These are phyloP conservation scores for Platycheirus rosarum DNA, from an alignment of 2,888 invertebrate species.

Conservation along the genomic window DNA sequence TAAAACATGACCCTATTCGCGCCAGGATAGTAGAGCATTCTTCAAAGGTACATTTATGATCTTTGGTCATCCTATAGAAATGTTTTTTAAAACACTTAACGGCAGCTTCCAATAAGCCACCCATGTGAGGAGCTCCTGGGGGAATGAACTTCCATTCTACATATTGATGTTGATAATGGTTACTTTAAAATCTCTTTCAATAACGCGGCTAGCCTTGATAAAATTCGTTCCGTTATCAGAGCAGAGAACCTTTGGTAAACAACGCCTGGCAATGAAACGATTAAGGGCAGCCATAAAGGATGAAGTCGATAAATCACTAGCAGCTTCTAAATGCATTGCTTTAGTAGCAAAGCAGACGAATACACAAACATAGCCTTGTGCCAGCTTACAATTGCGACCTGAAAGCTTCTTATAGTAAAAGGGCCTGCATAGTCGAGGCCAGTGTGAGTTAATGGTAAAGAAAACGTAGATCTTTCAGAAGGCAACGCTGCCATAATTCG, in stretches of 20 bases:
- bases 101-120: background rate
- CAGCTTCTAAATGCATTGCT: constrained; percentile 27
- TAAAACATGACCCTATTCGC: constrained; percentile 23
- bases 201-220: constrained; percentile 10
- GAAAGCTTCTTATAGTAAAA: constrained; percentile 10
- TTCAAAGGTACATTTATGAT: constrained; percentile 34
- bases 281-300: constrained; percentile 32
- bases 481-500: background rate
- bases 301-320: constrained; percentile 32
- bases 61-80: constrained; percentile 13
- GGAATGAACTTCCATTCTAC: constrained; percentile 1
- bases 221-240: constrained; percentile 42
- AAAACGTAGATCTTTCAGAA: background rate
- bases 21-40: constrained; percentile 19
- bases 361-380: constrained; percentile 3
- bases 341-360: constrained; percentile 32
- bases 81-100: background rate
- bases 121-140: background rate
- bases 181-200: constrained; percentile 9
- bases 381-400: background rate
- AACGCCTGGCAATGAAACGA: constrained; percentile 20
- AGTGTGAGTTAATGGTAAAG: background rate
- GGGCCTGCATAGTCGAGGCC: background rate
- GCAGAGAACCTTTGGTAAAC: constrained; percentile 5
- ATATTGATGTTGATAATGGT: background rate